A percentile compares a stretch with the other conserved stretches of the same genome.
phyloP scores from a whole-genome alignment of 2,797 vertebrate species.

The Caiman crocodilus region DNA sequence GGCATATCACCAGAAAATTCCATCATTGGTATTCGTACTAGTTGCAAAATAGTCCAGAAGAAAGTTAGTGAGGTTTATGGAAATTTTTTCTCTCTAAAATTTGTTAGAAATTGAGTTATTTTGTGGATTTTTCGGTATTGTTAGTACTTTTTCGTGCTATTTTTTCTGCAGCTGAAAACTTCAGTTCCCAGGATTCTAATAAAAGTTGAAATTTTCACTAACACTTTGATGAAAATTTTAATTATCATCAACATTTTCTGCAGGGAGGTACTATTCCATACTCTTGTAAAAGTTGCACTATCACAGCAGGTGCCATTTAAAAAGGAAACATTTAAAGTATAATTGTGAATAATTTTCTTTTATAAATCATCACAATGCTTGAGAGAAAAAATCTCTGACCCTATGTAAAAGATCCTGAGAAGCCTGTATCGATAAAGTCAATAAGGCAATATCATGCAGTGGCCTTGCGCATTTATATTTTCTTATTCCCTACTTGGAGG shows the following conservation, averaged over 20 bases:
- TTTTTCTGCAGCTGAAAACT: neutral
- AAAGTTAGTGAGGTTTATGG: neutral
- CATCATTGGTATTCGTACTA: neutral
- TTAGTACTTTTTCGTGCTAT: neutral
- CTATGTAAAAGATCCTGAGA: neutral
- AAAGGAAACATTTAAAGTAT: neutral
- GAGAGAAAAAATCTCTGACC: neutral
- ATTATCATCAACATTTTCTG: neutral
- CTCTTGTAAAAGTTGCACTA: neutral
- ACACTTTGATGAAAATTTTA: neutral
- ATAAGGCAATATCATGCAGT: neutral
- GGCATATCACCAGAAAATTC: neutral
- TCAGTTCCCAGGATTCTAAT: neutral
- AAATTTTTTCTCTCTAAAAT: conserved; percentile 2
- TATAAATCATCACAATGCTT: neutral
- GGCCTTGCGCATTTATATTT: too few relatives aligned
- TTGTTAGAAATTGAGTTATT: neutral
- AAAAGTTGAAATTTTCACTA: neutral
- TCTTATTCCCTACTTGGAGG: too few relatives aligned
- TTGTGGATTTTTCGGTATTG: neutral
- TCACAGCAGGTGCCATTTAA: neutral
- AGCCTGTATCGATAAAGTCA: neutral
- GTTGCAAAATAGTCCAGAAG: neutral
- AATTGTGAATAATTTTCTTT: neutral
- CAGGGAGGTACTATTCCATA: neutral